Evolutionary conservation across 2,797 vertebrate species (phyloP).

Genomic region (Sebastes glaucus): DNA sequence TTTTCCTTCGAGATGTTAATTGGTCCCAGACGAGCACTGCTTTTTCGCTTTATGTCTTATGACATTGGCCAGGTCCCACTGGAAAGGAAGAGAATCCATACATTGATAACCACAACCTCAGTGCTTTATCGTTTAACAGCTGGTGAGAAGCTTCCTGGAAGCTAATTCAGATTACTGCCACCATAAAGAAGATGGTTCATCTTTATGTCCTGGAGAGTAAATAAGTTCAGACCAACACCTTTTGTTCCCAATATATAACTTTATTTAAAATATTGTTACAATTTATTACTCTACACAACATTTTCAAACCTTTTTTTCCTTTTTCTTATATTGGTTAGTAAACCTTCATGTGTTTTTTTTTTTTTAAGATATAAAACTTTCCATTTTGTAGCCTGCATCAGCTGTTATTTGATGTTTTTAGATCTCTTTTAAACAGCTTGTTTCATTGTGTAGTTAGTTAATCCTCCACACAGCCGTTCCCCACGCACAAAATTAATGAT

Average conservation of each 20-base stretch:
- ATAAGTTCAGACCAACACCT: slow-evolving; percentile 25
- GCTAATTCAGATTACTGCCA: slow-evolving; percentile 1
- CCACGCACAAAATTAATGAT: slow-evolving; percentile 43
- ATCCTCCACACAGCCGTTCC: slow-evolving; percentile 10
- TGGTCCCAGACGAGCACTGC: slow-evolving; percentile 26
- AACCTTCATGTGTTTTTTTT: slow-evolving; percentile 75
- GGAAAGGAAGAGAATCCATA: slow-evolving; percentile 33
- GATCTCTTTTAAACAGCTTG: slow-evolving; percentile 55
- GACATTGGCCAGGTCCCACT: slow-evolving; percentile 11
- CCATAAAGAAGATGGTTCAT: background rate
- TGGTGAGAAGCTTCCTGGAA: slow-evolving; percentile 3
- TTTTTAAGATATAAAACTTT: slow-evolving; percentile 82
- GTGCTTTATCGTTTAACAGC: slow-evolving; percentile 42
- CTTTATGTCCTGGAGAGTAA: background rate
- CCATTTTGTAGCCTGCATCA: slow-evolving; percentile 55
- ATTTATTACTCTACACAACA: slow-evolving; percentile 96
- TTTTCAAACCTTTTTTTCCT: slow-evolving; percentile 81
- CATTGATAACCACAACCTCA: slow-evolving; percentile 37
- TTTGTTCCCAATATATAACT: slow-evolving; percentile 90
- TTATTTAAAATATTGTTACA: slow-evolving; percentile 99
- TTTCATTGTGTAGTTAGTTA: slow-evolving; percentile 42
- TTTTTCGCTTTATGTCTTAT: slow-evolving; percentile 31
- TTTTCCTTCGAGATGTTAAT: slow-evolving; percentile 1
- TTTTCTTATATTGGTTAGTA: slow-evolving; percentile 80
- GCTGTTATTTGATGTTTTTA: slow-evolving; percentile 70